phyloP scores from a whole-genome alignment of 2,888 invertebrate species.

The Exocentrus adspersus region DNA sequence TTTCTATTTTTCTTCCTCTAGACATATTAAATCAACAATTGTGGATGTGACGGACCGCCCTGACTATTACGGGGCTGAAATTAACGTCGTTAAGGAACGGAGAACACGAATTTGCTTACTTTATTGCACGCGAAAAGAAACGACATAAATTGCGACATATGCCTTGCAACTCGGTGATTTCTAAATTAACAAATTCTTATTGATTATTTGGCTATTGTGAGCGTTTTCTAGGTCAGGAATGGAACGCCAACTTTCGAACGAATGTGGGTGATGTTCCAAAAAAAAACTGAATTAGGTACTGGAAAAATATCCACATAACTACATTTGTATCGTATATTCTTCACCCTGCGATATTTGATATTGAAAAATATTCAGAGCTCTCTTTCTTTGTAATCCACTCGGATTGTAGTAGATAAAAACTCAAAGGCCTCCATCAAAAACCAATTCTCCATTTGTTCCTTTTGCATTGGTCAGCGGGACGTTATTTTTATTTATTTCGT shows the following conservation, averaged over 20 bases:
- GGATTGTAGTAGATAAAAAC: not conserved
- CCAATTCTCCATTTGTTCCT: conserved; percentile 4
- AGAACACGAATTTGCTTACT: too few relatives aligned
- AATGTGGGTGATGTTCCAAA: too few relatives aligned
- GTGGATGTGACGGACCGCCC: not conserved
- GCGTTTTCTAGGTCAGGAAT: too few relatives aligned
- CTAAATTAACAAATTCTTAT: too few relatives aligned
- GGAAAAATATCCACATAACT: too few relatives aligned
- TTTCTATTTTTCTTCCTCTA: conserved; percentile 27
- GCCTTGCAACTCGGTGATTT: too few relatives aligned
- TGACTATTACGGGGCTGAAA: not conserved
- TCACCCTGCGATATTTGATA: not conserved
- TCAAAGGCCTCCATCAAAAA: not conserved
- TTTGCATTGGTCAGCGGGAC: not conserved
- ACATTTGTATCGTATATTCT: too few relatives aligned
- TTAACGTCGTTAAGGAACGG: not conserved
- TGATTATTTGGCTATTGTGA: too few relatives aligned
- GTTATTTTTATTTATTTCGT: conserved; percentile 6
- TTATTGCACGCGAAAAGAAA: not conserved
- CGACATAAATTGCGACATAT: not conserved
- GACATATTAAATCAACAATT: not conserved
- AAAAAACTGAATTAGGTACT: too few relatives aligned
- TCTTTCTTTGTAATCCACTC: not conserved
- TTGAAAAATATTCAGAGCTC: too few relatives aligned
- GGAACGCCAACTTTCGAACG: too few relatives aligned